Evolutionary conservation across 2,888 invertebrate genomes (phyloP).

Genomic region (Drosophila eohydei): DNA sequence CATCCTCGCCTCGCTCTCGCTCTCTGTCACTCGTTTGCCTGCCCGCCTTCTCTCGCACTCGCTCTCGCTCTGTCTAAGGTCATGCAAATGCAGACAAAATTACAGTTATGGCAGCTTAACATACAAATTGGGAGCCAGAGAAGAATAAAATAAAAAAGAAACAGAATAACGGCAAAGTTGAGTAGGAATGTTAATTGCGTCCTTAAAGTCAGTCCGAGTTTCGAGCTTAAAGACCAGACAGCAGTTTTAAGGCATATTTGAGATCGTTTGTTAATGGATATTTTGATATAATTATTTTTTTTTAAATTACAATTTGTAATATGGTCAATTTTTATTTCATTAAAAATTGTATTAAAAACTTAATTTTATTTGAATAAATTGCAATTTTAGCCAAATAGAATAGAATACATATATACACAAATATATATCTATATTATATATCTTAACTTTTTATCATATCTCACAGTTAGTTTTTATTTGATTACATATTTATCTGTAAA

Average conservation of each 20-base stretch:
- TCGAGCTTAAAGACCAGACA: not conserved
- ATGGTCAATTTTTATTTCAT: no score
- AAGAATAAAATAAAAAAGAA: not conserved
- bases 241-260: not conserved
- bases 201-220: conserved; percentile 1
- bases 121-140: conserved; percentile 56
- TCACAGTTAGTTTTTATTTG: not conserved
- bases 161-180: conserved; percentile 1
- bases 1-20: not conserved
- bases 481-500: not conserved
- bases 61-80: not conserved
- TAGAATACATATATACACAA: not conserved
- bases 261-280: not conserved
- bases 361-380: no score
- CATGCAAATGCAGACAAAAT: conserved; percentile 38
- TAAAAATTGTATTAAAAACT: no score
- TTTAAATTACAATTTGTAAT: not conserved
- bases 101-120: conserved; percentile 61
- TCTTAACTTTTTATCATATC: not conserved
- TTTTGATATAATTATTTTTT: not conserved
- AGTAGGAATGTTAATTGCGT: conserved; percentile 8
- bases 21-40: not conserved
- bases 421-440: not conserved
- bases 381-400: no score
- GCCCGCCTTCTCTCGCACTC: not conserved